These are phyloP conservation scores for Poecilia wingei DNA, from an alignment of 2,797 vertebrate genomes.

Conservation along the genomic window DNA sequence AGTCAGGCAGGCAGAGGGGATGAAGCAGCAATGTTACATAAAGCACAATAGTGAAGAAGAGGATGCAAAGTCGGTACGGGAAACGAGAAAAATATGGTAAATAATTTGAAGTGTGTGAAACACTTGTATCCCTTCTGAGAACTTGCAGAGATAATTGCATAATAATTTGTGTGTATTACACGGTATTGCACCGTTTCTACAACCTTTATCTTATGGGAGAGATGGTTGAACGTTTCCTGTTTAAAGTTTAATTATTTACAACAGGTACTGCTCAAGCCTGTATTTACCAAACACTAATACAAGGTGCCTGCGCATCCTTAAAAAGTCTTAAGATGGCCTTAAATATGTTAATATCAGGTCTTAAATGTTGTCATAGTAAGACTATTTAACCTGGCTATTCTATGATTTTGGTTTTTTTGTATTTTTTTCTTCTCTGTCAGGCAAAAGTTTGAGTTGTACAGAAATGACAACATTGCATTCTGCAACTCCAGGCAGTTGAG, in stretches of 20 bases:
- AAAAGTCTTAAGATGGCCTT: no score
- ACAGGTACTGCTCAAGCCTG: neutral
- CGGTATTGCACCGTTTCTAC: neutral
- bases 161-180: neutral
- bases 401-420: no score
- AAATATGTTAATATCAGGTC: no score
- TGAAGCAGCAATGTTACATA: conserved; percentile 22
- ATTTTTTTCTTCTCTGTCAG: no score
- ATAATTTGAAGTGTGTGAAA: neutral
- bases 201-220: neutral
- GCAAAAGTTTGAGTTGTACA: no score
- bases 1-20: conserved; percentile 25
- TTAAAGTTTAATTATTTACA: neutral
- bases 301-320: no score
- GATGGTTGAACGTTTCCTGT: neutral
- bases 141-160: neutral
- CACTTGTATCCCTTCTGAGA: neutral
- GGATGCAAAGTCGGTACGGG: conserved; percentile 40
- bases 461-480: no score
- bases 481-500: no score
- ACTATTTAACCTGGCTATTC: no score
- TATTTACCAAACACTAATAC: neutral
- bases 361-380: no score
- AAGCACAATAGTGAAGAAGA: conserved; percentile 39
- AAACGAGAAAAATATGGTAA: conserved; percentile 21